These are phyloP conservation scores for Ramphastos sulfuratus DNA, from an alignment of 2,113 vertebrate species.

Conservation along the genomic window DNA sequence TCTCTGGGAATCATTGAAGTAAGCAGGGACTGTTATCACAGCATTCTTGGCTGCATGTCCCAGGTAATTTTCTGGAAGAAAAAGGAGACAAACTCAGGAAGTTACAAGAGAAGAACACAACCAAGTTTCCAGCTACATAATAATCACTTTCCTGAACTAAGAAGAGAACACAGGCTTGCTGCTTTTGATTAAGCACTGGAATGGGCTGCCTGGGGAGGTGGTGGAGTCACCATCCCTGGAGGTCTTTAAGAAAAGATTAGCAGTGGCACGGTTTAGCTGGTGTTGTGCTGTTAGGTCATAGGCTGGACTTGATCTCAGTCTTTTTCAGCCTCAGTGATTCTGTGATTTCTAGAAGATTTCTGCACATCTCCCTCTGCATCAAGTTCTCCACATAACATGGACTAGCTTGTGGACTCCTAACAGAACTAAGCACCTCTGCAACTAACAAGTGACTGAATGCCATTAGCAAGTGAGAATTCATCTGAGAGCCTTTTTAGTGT, in stretches of 20 bases:
- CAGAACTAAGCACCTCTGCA: neutral
- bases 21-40: slow-evolving; percentile 95
- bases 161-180: neutral
- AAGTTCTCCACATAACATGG: neutral
- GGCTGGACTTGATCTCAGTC: no score
- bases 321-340: no score
- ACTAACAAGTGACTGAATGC: neutral
- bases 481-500: neutral
- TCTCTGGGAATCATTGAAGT: slow-evolving; percentile 99
- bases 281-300: no score
- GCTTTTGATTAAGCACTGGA: neutral
- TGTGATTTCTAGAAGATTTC: no score
- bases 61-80: slow-evolving; percentile 88
- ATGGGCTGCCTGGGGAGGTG: no score
- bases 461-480: neutral
- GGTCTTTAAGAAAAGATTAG: no score
- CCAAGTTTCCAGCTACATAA: no score
- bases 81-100: neutral
- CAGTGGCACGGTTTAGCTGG: no score
- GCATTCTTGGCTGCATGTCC: slow-evolving; percentile 94
- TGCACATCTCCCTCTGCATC: no score
- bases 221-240: no score
- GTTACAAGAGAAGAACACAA: neutral
- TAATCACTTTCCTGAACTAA: neutral
- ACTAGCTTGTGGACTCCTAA: neutral